Percentiles rank a stretch among this genome's conserved stretches.
These are phyloP conservation scores for Acridotheres tristis DNA, from an alignment of 2,797 vertebrate species.

Conservation along the genomic window DNA sequence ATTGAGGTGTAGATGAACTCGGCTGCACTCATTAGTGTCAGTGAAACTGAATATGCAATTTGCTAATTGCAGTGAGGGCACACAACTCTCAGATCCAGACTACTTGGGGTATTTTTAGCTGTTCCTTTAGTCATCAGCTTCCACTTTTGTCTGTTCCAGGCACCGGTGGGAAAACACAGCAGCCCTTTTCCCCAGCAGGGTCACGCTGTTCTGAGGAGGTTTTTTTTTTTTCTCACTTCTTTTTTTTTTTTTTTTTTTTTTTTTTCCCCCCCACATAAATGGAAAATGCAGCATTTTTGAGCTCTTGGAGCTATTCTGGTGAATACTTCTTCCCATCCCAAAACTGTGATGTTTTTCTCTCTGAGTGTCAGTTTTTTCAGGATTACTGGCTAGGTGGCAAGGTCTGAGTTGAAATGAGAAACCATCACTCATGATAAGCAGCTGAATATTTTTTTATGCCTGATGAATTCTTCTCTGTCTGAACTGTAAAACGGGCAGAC, in stretches of 20 bases:
- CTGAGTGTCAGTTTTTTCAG: background rate
- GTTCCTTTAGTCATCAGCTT: slow-evolving; percentile 3
- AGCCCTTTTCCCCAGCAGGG: background rate
- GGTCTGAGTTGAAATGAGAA: background rate
- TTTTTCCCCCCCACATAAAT: background rate
- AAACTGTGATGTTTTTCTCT: background rate
- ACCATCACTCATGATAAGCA: background rate
- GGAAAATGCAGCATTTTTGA: background rate
- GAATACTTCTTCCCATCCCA: background rate
- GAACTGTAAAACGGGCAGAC: background rate
- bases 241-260: background rate
- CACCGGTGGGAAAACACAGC: slow-evolving; percentile 5
- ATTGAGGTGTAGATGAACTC: background rate
- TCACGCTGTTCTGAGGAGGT: background rate
- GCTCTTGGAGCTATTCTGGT: background rate
- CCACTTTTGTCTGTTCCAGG: slow-evolving; percentile 16
- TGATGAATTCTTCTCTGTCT: background rate
- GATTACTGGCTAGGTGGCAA: background rate
- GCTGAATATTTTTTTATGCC: background rate
- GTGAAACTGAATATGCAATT: background rate
- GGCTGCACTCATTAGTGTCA: background rate
- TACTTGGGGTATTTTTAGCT: slow-evolving; percentile 7
- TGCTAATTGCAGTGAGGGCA: background rate
- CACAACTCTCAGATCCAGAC: background rate
- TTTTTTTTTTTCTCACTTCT: background rate